These are phyloP conservation scores for Leptinotarsa tumamoca DNA, from an alignment of 2,888 invertebrate genomes.

Conservation along the genomic window DNA sequence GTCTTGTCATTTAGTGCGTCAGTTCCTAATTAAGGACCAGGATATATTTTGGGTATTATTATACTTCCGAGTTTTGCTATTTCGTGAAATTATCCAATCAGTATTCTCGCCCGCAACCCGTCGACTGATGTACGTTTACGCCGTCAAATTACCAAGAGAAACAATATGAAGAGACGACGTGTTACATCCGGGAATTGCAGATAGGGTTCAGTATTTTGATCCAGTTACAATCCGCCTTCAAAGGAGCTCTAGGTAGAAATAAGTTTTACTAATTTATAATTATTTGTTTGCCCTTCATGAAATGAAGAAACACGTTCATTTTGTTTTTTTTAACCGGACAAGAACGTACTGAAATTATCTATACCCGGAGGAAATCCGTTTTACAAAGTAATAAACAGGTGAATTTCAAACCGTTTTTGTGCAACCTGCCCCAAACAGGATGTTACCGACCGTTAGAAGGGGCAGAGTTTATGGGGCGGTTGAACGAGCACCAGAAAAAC, in stretches of 20 bases:
- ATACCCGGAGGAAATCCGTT: background rate
- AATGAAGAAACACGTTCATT: too few species aligned
- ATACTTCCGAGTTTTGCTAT: background rate
- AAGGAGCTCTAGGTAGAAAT: background rate
- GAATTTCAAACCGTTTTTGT: background rate
- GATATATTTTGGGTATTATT: slow-evolving; percentile 8
- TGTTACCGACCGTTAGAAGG: too few species aligned
- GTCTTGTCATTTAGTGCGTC: too few species aligned
- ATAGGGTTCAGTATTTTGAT: background rate
- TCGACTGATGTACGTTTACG: slow-evolving; percentile 16
- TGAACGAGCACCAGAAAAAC: too few species aligned
- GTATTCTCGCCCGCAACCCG: slow-evolving; percentile 9
- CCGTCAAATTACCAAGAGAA: slow-evolving; percentile 12
- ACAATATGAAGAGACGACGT: background rate
- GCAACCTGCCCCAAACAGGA: too few species aligned
- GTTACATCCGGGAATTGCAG: slow-evolving; percentile 5
- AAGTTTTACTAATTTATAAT: too few species aligned
- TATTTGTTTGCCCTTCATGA: too few species aligned
- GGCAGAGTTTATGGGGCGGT: too few species aligned
- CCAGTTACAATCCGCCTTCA: background rate
- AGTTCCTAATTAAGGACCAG: background rate
- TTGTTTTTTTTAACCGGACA: too few species aligned
- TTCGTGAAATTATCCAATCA: slow-evolving; percentile 5
- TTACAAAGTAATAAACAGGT: background rate
- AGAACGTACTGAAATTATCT: too few species aligned